A percentile compares a stretch with the other conserved stretches of the same genome.
These are phyloP conservation scores for Bombus turneri DNA, from an alignment of 1,140 invertebrate species.

Conservation along the genomic window DNA sequence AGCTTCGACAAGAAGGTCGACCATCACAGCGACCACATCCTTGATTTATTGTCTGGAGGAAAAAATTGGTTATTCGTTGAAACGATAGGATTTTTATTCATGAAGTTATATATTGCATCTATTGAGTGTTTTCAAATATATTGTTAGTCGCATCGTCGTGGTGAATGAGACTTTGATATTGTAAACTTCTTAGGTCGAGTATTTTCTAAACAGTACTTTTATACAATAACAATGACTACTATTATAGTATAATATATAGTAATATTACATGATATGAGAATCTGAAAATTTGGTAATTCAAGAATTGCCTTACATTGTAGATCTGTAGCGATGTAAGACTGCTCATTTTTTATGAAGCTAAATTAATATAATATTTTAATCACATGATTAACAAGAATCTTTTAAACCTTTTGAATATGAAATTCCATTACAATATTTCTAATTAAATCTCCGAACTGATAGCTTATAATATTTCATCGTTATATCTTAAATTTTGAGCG, in stretches of 20 bases:
- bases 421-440: neutral
- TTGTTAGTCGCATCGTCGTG: too few relatives aligned
- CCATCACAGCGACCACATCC: conserved; percentile 61
- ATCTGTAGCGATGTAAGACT: neutral
- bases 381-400: neutral
- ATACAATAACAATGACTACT: too few relatives aligned
- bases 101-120: too few relatives aligned
- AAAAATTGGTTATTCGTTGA: neutral
- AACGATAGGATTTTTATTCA: neutral
- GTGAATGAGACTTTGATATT: neutral
- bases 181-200: neutral
- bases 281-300: neutral
- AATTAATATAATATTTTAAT: too few relatives aligned
- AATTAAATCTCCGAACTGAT: neutral
- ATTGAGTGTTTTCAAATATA: too few relatives aligned
- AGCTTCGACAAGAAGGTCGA: conserved; percentile 68
- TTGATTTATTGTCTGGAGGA: conserved; percentile 39
- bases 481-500: too few relatives aligned
- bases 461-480: too few relatives aligned
- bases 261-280: neutral
- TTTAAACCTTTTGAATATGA: neutral
- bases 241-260: too few relatives aligned
- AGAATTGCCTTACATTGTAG: neutral
- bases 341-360: too few relatives aligned
- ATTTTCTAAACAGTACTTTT: neutral